Evolutionary conservation across 2,888 invertebrate species (phyloP), one percentile per base, ranked within the genome.

Genomic region (Pseudococcus jackbeardsleyi): DNA sequence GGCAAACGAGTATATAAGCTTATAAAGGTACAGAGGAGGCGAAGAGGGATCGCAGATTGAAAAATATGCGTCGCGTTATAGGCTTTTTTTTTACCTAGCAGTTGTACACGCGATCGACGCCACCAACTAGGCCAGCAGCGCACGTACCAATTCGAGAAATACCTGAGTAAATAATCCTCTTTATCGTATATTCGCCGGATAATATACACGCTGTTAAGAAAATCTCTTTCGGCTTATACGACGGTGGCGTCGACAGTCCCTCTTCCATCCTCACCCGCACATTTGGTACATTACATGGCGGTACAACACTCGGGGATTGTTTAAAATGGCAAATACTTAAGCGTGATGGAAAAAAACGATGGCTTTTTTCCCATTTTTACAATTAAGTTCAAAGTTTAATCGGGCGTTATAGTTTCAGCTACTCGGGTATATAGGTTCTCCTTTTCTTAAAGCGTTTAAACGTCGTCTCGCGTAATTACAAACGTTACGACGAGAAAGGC

Each of bases 351-450:
- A 59, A 59, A 59, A 59, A 59, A 59, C n/a, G 59, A 59, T 59
- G 59, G 59, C 59, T 59, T 59, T 59, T 59, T 59, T 59, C 59
- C 59, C 59, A 59, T 59, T 59, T 59, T 59, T 59, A 59, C 59
- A 59, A 59, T 59, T 59, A 59, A 59, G 59, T 59, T 59, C 59
- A 19, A 59, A 59, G 59, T 59, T 59, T 59, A 59, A 59, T 59
- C 59, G 59, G 59, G 59, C 59, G 59, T 59, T 59, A 19, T 59
- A 59, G 59, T 59, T 59, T 59, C 59, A 59, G 19, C 59, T 59
- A 59, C 59, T 19, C 19, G n/a, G 59, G 19, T 11, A 15, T 11
- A 15, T 59, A 59, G 59, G n/a, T 59, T 59, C 59, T 59, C 7
- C 19, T n/a, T 19, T 59, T 59, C 59, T 59, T 19, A 50, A 12